Evolutionary conservation across 2,888 invertebrate genomes (phyloP).

Genomic region (Drosophila percnosoma): DNA sequence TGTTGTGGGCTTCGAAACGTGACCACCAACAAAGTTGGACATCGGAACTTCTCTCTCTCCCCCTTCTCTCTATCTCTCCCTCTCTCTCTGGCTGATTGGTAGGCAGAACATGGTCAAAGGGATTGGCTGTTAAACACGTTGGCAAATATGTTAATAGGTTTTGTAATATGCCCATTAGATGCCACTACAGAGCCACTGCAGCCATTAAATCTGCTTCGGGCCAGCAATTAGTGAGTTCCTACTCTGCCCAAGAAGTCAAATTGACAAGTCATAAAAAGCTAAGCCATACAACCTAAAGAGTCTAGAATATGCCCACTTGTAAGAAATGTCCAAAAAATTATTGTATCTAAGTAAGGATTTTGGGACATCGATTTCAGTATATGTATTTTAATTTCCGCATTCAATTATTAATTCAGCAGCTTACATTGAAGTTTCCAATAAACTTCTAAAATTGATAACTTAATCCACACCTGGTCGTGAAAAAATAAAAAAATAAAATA

Average conservation of each 20-base stretch:
- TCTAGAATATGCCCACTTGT: not conserved
- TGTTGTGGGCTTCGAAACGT: conserved; percentile 60
- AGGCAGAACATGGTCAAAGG: conserved; percentile 17
- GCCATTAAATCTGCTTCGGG: conserved; percentile 55
- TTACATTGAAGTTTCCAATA: not conserved
- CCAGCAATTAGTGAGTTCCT: conserved; percentile 42
- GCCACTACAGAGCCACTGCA: conserved; percentile 44
- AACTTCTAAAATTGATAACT: not conserved
- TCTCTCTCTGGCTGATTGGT: conserved; percentile 37
- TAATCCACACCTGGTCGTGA: not conserved
- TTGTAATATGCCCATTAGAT: conserved; percentile 76
- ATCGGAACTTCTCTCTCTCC: conserved; percentile 6
- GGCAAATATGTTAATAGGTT: conserved; percentile 77
- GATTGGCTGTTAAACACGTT: conserved; percentile 54
- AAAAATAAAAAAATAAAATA: conserved; percentile 9
- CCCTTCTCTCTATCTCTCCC: conserved; percentile 1
- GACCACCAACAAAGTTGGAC: conserved; percentile 70
- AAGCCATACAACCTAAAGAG: not conserved
- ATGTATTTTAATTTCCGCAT: not conserved
- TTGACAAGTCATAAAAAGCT: not conserved
- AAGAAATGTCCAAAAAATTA: not conserved
- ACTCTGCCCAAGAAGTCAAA: not conserved
- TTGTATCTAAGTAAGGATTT: not conserved
- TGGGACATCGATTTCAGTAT: not conserved
- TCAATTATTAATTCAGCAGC: not conserved